Base-by-base conservation (phyloP, 2,113 vertebrate genomes). In the Penelope pileata region DNA sequence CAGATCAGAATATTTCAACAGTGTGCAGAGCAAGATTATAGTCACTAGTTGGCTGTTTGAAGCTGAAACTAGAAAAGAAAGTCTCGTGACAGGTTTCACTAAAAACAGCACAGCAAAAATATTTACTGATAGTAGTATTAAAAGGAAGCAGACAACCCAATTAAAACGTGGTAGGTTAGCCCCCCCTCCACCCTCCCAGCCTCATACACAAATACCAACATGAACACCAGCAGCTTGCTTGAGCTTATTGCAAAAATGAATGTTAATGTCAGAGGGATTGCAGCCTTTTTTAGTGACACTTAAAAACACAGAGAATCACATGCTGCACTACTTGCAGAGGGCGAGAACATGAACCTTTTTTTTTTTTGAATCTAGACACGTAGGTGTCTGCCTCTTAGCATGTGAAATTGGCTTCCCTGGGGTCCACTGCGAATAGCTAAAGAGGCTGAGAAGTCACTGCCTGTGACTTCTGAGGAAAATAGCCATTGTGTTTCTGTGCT, bases 1-100 rank as follows among this genome's bases (percentile, higher is more conserved):
- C 93, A 89, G 76, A 90, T 84, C 91, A 89, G 95, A 96, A 95
- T 97, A 96, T 97, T 94, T 96, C 94, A 95, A 86, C 85, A 89
- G 88, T 93, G 94, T 93, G 91, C 92, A 93, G 91, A 93, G 89
- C 77, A 91, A 95, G 90, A 88, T 63, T 94, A 62, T 91, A 93
- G 73, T 92, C 92, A 64, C 78, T 93, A 10, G 74, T 67, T 94
- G 91, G 76, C 89, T 93, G 87, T 90, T 94, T 87, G 91, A 96
- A 97, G 90, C 66, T 88, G 79, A 89, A 91, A 92, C 83, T 67
- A 82, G 87, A 88, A 86, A 95, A 88, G 60, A 86, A 91, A 83
- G 42, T 77, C 63, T 95, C 40, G 89, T 90, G 91, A 80, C 88
- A 90, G 79, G 80, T 91, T 90, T 91, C 92, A 59, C 23, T 94